Evolutionary conservation across 1,140 invertebrate species (phyloP).

Genomic region (Polyergus mexicanus): DNA sequence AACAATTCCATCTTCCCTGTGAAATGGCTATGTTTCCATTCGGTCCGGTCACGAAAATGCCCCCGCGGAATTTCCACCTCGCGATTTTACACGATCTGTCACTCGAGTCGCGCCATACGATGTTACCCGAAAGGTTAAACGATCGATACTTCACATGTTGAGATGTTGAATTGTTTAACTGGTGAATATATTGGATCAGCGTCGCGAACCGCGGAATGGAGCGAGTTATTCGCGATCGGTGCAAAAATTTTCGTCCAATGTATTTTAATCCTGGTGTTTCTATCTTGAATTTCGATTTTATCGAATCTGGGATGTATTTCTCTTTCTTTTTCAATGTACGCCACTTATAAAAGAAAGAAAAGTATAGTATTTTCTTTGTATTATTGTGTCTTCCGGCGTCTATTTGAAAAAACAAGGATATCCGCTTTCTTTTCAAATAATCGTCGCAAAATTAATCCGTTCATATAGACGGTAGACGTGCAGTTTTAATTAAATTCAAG

Average conservation of each 20-base stretch:
- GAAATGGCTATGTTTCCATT: background rate
- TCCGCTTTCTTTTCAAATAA: background rate
- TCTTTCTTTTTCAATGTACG: background rate
- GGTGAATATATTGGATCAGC: background rate
- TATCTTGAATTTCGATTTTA: background rate
- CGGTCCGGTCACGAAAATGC: background rate
- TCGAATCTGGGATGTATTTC: background rate
- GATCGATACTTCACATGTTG: conserved; percentile 26
- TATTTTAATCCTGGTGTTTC: background rate
- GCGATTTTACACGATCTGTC: conserved; percentile 6
- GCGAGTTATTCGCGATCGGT: background rate
- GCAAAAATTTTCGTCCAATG: background rate
- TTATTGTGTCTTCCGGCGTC: background rate
- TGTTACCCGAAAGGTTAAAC: background rate
- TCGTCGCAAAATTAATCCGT: background rate
- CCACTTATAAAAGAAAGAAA: background rate
- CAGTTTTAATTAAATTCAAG: background rate
- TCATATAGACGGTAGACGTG: background rate
- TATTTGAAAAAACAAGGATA: background rate
- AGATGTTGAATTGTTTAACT: conserved; percentile 38
- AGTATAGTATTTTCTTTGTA: background rate
- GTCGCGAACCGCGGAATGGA: background rate
- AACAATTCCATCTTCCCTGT: no score
- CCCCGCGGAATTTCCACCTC: background rate
- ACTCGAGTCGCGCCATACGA: background rate